phyloP scores from a whole-genome alignment of 2,888 invertebrate genomes.

The Oxyteleia sp. region DNA sequence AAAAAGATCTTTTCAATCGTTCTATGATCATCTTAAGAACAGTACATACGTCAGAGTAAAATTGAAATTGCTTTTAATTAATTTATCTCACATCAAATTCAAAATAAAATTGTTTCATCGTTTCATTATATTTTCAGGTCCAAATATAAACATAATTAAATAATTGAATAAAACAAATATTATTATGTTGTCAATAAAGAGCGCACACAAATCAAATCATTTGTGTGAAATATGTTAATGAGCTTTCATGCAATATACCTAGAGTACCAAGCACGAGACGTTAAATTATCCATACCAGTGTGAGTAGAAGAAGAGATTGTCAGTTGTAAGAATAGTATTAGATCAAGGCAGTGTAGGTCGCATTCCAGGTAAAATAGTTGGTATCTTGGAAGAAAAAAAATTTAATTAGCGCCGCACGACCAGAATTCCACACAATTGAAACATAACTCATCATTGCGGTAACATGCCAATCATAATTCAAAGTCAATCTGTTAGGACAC shows the following conservation, averaged over 20 bases:
- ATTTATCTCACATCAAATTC: too few relatives aligned
- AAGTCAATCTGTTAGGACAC: neutral
- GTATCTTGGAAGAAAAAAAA: conserved; percentile 83
- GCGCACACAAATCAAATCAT: conserved; percentile 28
- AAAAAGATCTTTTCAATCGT: too few relatives aligned
- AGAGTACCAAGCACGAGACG: conserved; percentile 49
- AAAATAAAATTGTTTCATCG: too few relatives aligned
- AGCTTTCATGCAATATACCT: conserved; percentile 50
- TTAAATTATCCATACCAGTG: conserved; percentile 77
- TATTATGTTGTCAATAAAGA: conserved; percentile 35
- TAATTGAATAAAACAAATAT: neutral
- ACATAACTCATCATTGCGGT: neutral
- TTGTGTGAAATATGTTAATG: conserved; percentile 34
- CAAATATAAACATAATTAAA: too few relatives aligned
- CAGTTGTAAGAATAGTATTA: conserved; percentile 83
- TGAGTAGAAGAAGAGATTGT: conserved; percentile 81
- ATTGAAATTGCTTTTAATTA: too few relatives aligned
- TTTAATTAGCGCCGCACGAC: conserved; percentile 37
- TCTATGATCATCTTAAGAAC: too few relatives aligned
- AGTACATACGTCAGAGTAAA: too few relatives aligned
- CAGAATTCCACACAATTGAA: conserved; percentile 14
- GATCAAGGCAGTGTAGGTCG: conserved; percentile 86
- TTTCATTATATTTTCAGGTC: too few relatives aligned
- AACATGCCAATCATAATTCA: neutral
- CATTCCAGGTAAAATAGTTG: conserved; percentile 85